Base-by-base conservation (phyloP, 2,113 vertebrate genomes). In the Mobula hypostoma region DNA sequence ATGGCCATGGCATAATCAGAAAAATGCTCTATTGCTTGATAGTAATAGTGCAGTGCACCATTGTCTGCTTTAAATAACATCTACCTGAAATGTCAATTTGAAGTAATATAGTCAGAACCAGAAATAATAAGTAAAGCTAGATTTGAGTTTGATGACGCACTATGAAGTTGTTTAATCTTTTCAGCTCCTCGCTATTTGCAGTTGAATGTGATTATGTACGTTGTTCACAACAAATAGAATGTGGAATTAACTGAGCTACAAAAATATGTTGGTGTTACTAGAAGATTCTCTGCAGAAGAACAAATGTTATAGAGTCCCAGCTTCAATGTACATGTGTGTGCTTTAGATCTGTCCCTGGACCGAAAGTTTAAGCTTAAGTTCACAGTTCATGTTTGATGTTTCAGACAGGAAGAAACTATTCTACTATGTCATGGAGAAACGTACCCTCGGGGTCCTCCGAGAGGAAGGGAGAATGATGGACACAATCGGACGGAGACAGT, bases 231-330 rank as follows among this genome's bases (percentile, higher is more conserved):
- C 83, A 58, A 87, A 58, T 87, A 32, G 40, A 87, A 87, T 61
- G 56, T 87, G 83, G 27, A 87, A 87, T 29, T 61, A 56, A 56
- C 2, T 56, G 48, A 56, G 83, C 27, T 7, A 61, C 7, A 24
- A 56, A 61, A 87, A 87, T 58, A 56, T 87, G 83, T 27, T 87
- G 6, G 83, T 87, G 48, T 87, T 87, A 87, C 83, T 61, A 61
- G 9, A 21, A 87, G 56, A 29, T 87, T 56, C 27, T 12, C 48
- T 61, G 83, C 83, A 58, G 56, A 56, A 24, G 58, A 61, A 56
- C 83, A 87, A 58, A 27, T 87, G 83, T 2, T 61, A 19, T 3
- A 27, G 58, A 85, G 56, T 58, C 58, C 82, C 56, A 85, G 21
- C 56, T 87, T 21, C 27, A 61, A 61, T 27, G 9, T 5, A 36